These are phyloP conservation scores for Apodemus speciosus DNA, from an alignment of 2,113 vertebrate genomes.

Conservation along the genomic window DNA sequence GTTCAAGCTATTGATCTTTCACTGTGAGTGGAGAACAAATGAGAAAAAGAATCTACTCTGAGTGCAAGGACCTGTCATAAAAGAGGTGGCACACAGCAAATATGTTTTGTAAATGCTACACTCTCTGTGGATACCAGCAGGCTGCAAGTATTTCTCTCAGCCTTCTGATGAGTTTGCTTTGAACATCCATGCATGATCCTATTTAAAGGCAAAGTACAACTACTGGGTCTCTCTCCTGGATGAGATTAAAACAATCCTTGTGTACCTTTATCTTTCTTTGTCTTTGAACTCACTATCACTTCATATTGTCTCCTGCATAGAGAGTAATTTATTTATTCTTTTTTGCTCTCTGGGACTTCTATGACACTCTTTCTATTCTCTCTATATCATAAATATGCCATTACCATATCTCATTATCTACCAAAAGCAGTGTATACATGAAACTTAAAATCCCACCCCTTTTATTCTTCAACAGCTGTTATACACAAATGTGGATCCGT, in stretches of 20 bases:
- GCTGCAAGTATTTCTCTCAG: background rate
- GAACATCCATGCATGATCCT: background rate
- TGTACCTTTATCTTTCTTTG: background rate
- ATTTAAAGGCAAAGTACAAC: no score
- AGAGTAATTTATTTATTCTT: background rate
- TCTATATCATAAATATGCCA: background rate
- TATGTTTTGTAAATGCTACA: background rate
- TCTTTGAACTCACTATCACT: background rate
- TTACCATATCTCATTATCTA: background rate
- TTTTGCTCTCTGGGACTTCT: background rate
- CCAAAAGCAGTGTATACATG: background rate
- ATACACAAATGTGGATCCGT: background rate
- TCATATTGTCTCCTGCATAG: background rate
- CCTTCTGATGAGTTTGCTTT: background rate
- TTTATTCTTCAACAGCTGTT: background rate
- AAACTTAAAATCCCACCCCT: background rate
- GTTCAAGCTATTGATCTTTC: background rate
- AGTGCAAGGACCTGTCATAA: background rate
- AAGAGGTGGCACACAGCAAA: background rate
- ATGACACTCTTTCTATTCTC: background rate
- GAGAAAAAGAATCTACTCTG: background rate
- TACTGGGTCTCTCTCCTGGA: background rate
- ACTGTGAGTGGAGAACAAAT: background rate
- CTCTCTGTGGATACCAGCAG: background rate
- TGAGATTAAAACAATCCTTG: background rate